Percentiles rank a stretch among this genome's conserved stretches.
These are phyloP conservation scores for Periophthalmus magnuspinnatus DNA, from an alignment of 2,797 vertebrate genomes.

Conservation along the genomic window DNA sequence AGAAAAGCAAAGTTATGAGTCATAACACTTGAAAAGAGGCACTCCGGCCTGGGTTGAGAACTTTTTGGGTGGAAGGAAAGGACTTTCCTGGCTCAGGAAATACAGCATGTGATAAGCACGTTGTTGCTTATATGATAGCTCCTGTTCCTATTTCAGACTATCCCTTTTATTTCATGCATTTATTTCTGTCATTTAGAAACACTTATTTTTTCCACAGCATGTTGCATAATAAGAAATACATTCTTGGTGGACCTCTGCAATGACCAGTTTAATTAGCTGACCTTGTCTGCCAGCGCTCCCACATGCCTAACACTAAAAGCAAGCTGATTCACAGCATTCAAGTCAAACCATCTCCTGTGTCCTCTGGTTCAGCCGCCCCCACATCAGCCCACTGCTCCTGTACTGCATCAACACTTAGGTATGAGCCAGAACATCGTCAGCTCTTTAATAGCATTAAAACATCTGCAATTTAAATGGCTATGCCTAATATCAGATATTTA, in stretches of 20 bases:
- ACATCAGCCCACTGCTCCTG: conserved; percentile 57
- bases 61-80: conserved; percentile 61
- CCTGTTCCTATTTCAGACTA: conserved; percentile 40
- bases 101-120: conserved; percentile 38
- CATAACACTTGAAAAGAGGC: conserved; percentile 6
- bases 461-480: conserved; percentile 29
- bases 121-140: conserved; percentile 19
- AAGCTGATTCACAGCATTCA: conserved; percentile 65
- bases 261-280: conserved; percentile 37
- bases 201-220: neutral
- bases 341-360: conserved; percentile 61
- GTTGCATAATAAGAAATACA: neutral
- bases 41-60: conserved; percentile 16
- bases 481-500: neutral
- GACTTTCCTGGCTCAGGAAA: conserved; percentile 66
- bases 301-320: conserved; percentile 60
- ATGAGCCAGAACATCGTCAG: conserved; percentile 37
- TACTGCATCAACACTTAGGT: conserved; percentile 44
- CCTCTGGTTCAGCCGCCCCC: conserved; percentile 57
- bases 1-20: conserved; percentile 3
- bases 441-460: conserved; percentile 38
- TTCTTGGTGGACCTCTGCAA: conserved; percentile 23
- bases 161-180: conserved; percentile 24
- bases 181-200: neutral
- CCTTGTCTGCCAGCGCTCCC: conserved; percentile 54